These are phyloP conservation scores for Neogobius melanostomus DNA, from an alignment of 2,113 vertebrate genomes.

Conservation along the genomic window DNA sequence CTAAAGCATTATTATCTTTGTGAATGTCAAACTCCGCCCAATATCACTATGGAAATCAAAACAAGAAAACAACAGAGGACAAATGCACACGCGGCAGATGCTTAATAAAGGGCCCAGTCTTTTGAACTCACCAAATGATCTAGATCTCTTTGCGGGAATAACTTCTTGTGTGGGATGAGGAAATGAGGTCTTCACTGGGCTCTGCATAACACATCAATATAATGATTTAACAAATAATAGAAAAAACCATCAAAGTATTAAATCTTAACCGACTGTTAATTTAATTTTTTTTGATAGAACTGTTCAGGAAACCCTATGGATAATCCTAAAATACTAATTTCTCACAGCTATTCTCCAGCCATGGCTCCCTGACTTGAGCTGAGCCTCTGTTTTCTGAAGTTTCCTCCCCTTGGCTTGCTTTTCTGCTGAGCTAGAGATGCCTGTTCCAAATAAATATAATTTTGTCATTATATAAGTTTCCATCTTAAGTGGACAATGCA, in stretches of 20 bases:
- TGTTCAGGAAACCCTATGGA: conserved; percentile 19
- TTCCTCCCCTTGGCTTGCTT: conserved; percentile 22
- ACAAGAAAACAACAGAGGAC: conserved; percentile 34
- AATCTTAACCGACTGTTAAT: no score
- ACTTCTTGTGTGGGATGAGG: conserved; percentile 69
- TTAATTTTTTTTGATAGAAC: neutral
- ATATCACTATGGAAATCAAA: conserved; percentile 43
- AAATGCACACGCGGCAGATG: conserved; percentile 14
- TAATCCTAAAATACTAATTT: conserved; percentile 2
- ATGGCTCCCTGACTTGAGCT: conserved; percentile 20
- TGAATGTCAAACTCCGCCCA: neutral
- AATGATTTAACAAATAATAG: neutral
- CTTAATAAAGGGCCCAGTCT: neutral
- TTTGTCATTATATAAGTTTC: neutral
- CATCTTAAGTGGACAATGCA: no score
- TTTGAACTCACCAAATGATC: conserved; percentile 66
- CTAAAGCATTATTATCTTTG: no score
- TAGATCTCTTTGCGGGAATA: conserved; percentile 64
- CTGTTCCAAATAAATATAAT: conserved; percentile 14
- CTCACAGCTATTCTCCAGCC: conserved; percentile 3
- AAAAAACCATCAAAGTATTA: no score
- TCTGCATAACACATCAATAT: conserved; percentile 49
- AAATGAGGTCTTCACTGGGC: conserved; percentile 42
- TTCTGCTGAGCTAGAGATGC: conserved; percentile 15
- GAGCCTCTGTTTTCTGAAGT: conserved; percentile 7